phyloP scores from a whole-genome alignment of 2,888 invertebrate genomes.

The Tubulanus polymorphus region DNA sequence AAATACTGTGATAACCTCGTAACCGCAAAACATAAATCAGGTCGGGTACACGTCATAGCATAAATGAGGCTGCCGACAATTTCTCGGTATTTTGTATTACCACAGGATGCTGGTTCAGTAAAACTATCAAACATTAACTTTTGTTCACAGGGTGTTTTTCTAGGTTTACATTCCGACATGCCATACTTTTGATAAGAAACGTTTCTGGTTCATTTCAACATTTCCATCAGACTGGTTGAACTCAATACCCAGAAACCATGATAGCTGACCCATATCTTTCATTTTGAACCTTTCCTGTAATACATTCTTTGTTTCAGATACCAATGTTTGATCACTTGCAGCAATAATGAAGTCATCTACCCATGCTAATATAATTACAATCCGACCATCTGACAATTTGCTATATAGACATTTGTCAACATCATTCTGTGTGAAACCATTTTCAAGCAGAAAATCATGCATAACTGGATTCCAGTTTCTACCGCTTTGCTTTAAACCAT shows the following conservation, averaged over 20 bases:
- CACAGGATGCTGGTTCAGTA: too few relatives aligned
- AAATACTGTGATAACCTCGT: constrained; percentile 8
- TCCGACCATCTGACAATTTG: background rate
- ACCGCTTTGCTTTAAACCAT: constrained; percentile 22
- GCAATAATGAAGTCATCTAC: too few relatives aligned
- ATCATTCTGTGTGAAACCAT: constrained; percentile 5
- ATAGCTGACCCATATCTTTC: constrained; percentile 17
- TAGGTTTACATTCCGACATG: too few relatives aligned
- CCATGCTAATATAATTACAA: constrained; percentile 9
- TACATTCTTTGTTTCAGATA: too few relatives aligned
- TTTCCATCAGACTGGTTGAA: constrained; percentile 6
- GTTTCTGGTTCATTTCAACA: constrained; percentile 5
- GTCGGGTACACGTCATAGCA: constrained; percentile 10
- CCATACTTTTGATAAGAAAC: constrained; percentile 10
- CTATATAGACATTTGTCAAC: constrained; percentile 11
- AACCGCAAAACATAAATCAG: constrained; percentile 5
- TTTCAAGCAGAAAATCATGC: constrained; percentile 2
- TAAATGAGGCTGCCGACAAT: constrained; percentile 10
- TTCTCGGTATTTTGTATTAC: too few relatives aligned
- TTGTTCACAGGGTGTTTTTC: too few relatives aligned
- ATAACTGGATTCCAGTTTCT: constrained; percentile 19
- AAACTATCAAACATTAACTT: too few relatives aligned
- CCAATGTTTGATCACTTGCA: too few relatives aligned
- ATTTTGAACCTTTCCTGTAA: constrained; percentile 14
- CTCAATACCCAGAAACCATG: constrained; percentile 15